Evolutionary conservation across 2,797 vertebrate genomes (phyloP), one percentile per base, ranked within the genome.

Genomic region (Coreius guichenoti): DNA sequence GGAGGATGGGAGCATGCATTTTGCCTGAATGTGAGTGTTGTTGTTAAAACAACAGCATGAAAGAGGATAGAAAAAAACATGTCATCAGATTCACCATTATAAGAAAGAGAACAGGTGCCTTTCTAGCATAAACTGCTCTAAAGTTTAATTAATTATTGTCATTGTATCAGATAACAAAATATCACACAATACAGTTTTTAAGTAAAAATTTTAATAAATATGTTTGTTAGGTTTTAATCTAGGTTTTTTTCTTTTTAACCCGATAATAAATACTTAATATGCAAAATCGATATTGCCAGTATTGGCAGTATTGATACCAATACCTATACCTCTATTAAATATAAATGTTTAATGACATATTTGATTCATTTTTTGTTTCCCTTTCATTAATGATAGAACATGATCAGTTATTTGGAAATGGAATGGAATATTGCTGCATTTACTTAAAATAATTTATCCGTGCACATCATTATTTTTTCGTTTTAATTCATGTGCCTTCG

Each of bases 21-120:
- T 82, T 67, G 63, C 73, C 58, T 76, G 33, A 84, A 87, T 83
- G 56, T 47, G 70, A 80, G 76, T 29, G 63, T 54, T 69, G 79
- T 33, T 68, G 61, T 82, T 73, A 82, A 85, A 88, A 85, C 68
- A 77, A 85, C 51, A 45, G 67, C 23, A 43, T 65, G 45, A 79
- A 58, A 80, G 67, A 81, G 8, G 26, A 63, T 16, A 11, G 43
- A 19, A 85, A n/a, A 82, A 63, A 56, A 39, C 26, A 73, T 69
- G 45, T 49, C 7, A 21, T 70, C 43, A 73, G 63, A 79, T 81
- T 58, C 7, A 16, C 8, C 17, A n/a, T 82, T 85, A 54, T 67
- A n/a, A 76, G 49, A 81, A 86, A 72, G 54, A 21, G 45, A 7
- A 61, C 72, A 78, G 39, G 68, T 85, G 79, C 31, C 58, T 43